These are phyloP conservation scores for Pantala flavescens DNA, from an alignment of 1,140 invertebrate genomes.

Conservation along the genomic window DNA sequence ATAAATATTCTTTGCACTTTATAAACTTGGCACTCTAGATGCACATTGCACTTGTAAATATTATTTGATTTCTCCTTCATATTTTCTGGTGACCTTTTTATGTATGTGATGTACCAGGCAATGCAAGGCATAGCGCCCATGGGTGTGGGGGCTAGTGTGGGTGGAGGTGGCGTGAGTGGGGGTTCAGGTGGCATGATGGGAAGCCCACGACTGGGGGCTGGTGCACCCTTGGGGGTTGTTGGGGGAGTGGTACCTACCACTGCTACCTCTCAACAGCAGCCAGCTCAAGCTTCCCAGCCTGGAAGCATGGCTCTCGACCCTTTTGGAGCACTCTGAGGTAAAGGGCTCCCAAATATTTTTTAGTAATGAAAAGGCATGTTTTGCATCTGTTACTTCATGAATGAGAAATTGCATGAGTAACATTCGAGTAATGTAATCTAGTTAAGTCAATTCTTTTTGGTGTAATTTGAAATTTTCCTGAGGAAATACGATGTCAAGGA, in stretches of 20 bases:
- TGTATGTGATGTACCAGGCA: neutral
- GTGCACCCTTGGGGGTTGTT: neutral
- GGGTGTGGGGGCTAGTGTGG: neutral
- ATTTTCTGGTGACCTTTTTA: too few relatives aligned
- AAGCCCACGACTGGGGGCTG: neutral
- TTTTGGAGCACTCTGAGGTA: slow-evolving; percentile 4
- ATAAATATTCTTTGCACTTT: too few relatives aligned
- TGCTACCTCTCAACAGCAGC: neutral
- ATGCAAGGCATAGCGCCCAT: neutral
- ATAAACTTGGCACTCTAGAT: too few relatives aligned
- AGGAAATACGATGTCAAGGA: too few relatives aligned
- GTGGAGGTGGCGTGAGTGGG: slow-evolving; percentile 5
- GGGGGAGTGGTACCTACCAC: neutral
- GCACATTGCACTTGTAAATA: too few relatives aligned
- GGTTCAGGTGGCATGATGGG: slow-evolving; percentile 6
- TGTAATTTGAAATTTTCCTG: too few relatives aligned
- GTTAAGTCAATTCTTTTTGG: too few relatives aligned
- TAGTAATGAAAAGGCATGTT: neutral
- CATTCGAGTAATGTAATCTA: too few relatives aligned
- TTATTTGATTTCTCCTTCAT: too few relatives aligned
- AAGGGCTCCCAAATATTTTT: neutral
- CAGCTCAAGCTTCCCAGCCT: slow-evolving; percentile 2
- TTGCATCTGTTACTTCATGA: too few relatives aligned
- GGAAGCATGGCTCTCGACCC: neutral
- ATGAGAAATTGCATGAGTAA: too few relatives aligned